Conservation (phyloP, 2,888 invertebrate genomes). For the Mimas tiliae region DNA sequence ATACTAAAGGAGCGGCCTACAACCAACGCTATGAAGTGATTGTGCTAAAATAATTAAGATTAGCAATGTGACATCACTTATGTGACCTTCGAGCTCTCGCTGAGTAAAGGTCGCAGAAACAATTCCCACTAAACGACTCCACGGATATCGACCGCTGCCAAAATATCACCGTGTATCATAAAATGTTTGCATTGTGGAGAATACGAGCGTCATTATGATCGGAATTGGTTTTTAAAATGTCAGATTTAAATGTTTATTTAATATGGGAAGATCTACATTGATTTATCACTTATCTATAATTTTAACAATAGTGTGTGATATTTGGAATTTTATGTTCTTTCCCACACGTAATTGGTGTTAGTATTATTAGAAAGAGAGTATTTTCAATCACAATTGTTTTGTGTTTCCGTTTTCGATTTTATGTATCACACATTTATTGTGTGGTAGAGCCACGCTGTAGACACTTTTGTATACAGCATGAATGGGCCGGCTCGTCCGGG, state of each 20-base stretch:
- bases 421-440: too few relatives aligned
- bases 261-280: slow-evolving; percentile 9
- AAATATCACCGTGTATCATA: slow-evolving; percentile 9
- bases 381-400: too few relatives aligned
- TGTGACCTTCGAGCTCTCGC: slow-evolving; percentile 12
- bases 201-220: slow-evolving; percentile 2
- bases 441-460: too few relatives aligned
- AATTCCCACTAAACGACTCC: neutral
- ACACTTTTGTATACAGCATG: too few relatives aligned
- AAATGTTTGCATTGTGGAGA: slow-evolving; percentile 12
- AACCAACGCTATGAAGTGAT: slow-evolving; percentile 6
- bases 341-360: neutral
- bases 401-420: too few relatives aligned
- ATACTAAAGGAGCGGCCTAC: neutral
- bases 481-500: too few relatives aligned
- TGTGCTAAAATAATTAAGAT: slow-evolving; percentile 13
- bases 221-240: slow-evolving; percentile 26
- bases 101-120: neutral
- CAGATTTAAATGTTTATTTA: slow-evolving; percentile 27
- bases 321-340: neutral
- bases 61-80: slow-evolving; percentile 16
- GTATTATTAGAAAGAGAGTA: too few relatives aligned
- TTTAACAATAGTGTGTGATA: neutral
- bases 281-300: neutral
- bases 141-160: neutral